These are phyloP conservation scores for Leptoteleia sp. DNA, from an alignment of 1,140 invertebrate genomes.

Conservation along the genomic window DNA sequence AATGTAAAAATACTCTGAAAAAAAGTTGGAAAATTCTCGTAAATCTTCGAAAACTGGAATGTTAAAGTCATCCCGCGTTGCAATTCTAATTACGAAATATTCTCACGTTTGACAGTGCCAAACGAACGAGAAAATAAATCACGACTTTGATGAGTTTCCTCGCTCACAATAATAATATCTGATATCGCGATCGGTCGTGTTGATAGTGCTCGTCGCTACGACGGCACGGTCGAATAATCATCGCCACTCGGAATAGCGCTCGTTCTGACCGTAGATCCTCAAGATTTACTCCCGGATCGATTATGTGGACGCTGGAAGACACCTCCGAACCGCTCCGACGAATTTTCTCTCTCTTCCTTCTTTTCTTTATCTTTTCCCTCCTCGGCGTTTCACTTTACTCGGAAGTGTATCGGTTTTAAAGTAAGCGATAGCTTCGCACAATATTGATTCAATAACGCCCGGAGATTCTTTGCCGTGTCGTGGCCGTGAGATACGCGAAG, in stretches of 20 bases:
- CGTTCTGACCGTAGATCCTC: conserved; percentile 49
- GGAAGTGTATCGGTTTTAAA: conserved; percentile 63
- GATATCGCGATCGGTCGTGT: conserved; percentile 42
- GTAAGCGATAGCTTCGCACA: conserved; percentile 73
- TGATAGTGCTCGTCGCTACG: conserved; percentile 34
- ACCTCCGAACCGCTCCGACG: conserved; percentile 17
- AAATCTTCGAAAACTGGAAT: conserved; percentile 19
- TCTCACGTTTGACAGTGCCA: conserved; percentile 14
- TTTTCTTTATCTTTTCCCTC: conserved; percentile 34
- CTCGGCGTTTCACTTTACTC: conserved; percentile 33
- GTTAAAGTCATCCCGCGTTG: conserved; percentile 27
- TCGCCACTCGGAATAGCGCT: conserved; percentile 50
- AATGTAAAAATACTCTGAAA: no score
- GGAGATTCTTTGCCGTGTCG: conserved; percentile 71
- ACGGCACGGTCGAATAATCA: conserved; percentile 44
- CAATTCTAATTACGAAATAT: conserved; percentile 34
- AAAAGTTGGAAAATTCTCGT: no score
- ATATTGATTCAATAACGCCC: conserved; percentile 79
- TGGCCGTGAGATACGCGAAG: conserved; percentile 47
- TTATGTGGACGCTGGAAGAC: conserved; percentile 57
- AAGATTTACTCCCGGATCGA: conserved; percentile 72
- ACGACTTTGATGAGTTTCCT: conserved; percentile 39
- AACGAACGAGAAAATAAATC: conserved; percentile 39
- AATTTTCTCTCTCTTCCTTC: conserved; percentile 41
- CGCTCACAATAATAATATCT: conserved; percentile 39